Conservation (phyloP, 2,797 vertebrate genomes). For the Hydrolagus colliei region DNA sequence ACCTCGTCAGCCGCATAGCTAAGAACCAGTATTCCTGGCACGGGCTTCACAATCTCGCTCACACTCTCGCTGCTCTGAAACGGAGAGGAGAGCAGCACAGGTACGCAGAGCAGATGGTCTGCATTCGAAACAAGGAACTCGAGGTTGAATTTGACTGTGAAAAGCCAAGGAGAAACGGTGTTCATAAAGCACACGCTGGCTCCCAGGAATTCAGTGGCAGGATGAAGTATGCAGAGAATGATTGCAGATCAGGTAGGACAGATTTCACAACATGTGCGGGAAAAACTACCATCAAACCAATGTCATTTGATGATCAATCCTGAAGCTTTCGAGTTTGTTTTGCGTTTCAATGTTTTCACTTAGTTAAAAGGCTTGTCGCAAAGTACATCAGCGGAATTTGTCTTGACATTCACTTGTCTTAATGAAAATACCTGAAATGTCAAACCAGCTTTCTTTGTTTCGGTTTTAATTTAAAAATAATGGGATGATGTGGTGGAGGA, state of each 20-base stretch:
- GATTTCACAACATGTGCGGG: neutral
- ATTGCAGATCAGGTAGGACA: constrained; percentile 60
- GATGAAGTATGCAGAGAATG: constrained; percentile 54
- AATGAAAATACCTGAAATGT: no score
- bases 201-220: constrained; percentile 42
- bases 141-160: constrained; percentile 47
- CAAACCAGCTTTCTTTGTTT: no score
- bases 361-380: no score
- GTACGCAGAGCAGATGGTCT: constrained; percentile 74
- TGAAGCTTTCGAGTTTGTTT: no score
- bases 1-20: constrained; percentile 79
- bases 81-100: constrained; percentile 65
- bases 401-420: no score
- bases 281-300: constrained; percentile 38
- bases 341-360: no score
- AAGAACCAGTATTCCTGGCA: constrained; percentile 92
- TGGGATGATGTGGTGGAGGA: no score
- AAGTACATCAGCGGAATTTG: no score
- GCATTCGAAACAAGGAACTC: constrained; percentile 55
- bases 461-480: no score
- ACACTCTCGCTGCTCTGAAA: constrained; percentile 72
- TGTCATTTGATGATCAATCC: constrained; percentile 30
- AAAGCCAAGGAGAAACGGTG: constrained; percentile 51
- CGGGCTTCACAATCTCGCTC: constrained; percentile 65
- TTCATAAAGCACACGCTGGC: constrained; percentile 31